Conservation (phyloP, 2,797 vertebrate genomes). For the Gastrophryne carolinensis region DNA sequence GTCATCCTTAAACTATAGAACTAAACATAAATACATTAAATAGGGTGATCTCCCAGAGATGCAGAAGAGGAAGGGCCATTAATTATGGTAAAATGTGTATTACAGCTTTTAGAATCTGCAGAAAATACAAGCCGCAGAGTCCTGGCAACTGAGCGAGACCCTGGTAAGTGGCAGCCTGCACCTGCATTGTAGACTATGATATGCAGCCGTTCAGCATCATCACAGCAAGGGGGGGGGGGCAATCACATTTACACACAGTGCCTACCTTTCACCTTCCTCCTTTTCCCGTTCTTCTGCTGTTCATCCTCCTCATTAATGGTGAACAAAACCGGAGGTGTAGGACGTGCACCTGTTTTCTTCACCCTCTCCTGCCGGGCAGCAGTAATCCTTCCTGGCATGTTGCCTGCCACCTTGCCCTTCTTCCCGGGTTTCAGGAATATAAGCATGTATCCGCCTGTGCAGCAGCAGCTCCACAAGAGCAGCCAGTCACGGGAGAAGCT, state of each 20-base stretch:
- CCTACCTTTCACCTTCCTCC: constrained; percentile 77
- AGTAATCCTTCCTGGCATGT: constrained; percentile 68
- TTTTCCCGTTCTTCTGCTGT: constrained; percentile 77
- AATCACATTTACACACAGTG: constrained; percentile 36
- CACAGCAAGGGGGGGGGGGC: too few species aligned
- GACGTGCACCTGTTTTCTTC: constrained; percentile 79
- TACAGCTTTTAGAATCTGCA: too few species aligned
- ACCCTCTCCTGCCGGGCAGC: constrained; percentile 72
- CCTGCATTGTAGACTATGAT: not conserved
- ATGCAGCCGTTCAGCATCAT: not conserved
- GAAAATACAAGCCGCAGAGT: not conserved
- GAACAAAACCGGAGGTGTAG: constrained; percentile 81
- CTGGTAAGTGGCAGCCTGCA: not conserved
- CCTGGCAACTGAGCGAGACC: not conserved
- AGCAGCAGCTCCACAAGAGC: constrained; percentile 55
- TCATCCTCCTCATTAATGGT: constrained; percentile 97
- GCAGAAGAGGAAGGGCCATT: too few species aligned
- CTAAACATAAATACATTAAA: too few species aligned
- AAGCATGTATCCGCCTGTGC: constrained; percentile 49
- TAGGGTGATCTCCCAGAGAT: too few species aligned
- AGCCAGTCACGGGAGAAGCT: constrained; percentile 60
- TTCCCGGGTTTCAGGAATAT: constrained; percentile 33
- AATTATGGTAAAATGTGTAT: too few species aligned
- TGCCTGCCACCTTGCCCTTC: constrained; percentile 60
- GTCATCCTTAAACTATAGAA: not conserved